Conservation (phyloP, 2,888 invertebrate genomes). For the Acronicta psi region DNA sequence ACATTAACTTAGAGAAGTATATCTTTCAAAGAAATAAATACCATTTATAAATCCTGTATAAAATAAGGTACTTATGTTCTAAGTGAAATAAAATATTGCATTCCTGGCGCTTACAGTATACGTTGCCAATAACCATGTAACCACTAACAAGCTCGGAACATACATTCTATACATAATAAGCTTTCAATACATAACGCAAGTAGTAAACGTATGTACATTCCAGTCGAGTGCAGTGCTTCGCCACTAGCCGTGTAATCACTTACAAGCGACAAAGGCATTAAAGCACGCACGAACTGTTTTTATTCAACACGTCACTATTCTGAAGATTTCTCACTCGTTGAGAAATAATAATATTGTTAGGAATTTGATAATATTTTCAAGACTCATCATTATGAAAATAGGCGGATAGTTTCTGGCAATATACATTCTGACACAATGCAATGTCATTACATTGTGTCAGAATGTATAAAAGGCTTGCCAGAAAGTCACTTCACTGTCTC, state of each 20-base stretch:
- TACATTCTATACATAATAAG: background rate
- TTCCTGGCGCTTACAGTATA: background rate
- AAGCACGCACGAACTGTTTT: conserved; percentile 62
- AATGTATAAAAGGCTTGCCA: too few species aligned
- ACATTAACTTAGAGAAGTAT: too few species aligned
- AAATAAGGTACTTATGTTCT: too few species aligned
- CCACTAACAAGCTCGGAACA: background rate
- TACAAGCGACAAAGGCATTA: conserved; percentile 62
- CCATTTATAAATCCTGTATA: too few species aligned
- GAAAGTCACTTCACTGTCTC: too few species aligned
- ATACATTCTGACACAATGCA: too few species aligned
- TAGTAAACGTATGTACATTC: conserved; percentile 16
- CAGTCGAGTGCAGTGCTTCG: conserved; percentile 16
- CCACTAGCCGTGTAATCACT: conserved; percentile 56
- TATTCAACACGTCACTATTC: conserved; percentile 53
- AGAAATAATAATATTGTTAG: background rate
- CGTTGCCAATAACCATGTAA: conserved; percentile 1
- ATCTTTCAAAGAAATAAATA: too few species aligned
- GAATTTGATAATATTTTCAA: too few species aligned
- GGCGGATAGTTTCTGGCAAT: too few species aligned
- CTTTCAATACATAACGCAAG: background rate
- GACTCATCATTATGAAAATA: too few species aligned
- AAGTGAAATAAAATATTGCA: too few species aligned
- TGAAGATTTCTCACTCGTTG: conserved; percentile 13
- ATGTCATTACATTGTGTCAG: too few species aligned